phyloP scores from a whole-genome alignment of 2,888 invertebrate species.

The Drosophila kuntzei region DNA sequence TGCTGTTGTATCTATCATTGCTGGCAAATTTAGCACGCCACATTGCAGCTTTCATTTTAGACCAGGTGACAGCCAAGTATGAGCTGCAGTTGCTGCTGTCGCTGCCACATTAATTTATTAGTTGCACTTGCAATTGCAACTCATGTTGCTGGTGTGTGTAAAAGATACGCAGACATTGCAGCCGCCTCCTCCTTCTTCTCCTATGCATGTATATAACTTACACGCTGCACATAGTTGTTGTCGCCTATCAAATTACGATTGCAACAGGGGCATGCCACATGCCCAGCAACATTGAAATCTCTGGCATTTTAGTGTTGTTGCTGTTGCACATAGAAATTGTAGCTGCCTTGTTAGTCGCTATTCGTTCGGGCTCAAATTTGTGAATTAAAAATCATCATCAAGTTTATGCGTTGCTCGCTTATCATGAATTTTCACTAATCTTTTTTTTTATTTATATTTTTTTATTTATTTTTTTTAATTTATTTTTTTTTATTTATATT shows the following conservation, averaged over 20 bases:
- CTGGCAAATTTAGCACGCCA: slow-evolving; percentile 75
- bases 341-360: slow-evolving; percentile 38
- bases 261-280: slow-evolving; percentile 38
- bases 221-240: slow-evolving; percentile 46
- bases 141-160: slow-evolving; percentile 58
- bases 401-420: slow-evolving; percentile 41
- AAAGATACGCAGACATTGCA: slow-evolving; percentile 69
- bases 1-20: slow-evolving; percentile 37
- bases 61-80: slow-evolving; percentile 69
- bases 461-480: too few species aligned
- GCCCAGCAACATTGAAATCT: slow-evolving; percentile 50
- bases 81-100: slow-evolving; percentile 50
- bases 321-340: slow-evolving; percentile 31
- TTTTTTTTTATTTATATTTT: too few species aligned
- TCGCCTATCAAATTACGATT: slow-evolving; percentile 76
- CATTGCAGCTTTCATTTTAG: slow-evolving; percentile 70
- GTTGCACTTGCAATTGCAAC: slow-evolving; percentile 72
- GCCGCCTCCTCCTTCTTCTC: slow-evolving; percentile 5
- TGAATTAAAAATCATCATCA: neutral
- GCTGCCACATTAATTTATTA: slow-evolving; percentile 78
- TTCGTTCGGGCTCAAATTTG: slow-evolving; percentile 30
- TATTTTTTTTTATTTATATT: too few species aligned
- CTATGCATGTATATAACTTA: neutral
- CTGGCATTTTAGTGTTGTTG: slow-evolving; percentile 35
- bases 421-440: slow-evolving; percentile 10